These are phyloP conservation scores for Drosophila dives DNA, from an alignment of 2,888 invertebrate genomes.

Conservation along the genomic window DNA sequence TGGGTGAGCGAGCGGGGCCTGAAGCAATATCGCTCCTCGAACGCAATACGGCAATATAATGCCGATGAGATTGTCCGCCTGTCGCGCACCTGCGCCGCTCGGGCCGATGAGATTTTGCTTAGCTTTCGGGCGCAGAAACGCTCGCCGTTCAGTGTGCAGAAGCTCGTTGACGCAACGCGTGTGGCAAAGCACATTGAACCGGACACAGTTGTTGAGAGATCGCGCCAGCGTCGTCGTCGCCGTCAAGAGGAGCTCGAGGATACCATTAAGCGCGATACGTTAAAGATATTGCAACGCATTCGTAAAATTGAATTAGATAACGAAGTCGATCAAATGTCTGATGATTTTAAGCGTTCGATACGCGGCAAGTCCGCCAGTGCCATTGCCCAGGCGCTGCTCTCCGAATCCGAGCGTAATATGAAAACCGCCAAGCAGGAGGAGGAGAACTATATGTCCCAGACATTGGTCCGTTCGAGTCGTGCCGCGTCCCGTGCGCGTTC, in stretches of 20 bases:
- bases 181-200: conserved; percentile 85
- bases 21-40: conserved; percentile 88
- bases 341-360: conserved; percentile 86
- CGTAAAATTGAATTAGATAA: conserved; percentile 85
- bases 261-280: conserved; percentile 85
- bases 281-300: conserved; percentile 81
- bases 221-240: conserved; percentile 84
- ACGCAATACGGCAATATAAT: conserved; percentile 88
- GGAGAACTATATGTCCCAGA: conserved; percentile 80
- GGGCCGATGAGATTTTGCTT: conserved; percentile 88
- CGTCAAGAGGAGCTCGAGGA: conserved; percentile 87
- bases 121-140: conserved; percentile 84
- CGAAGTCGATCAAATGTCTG: conserved; percentile 85
- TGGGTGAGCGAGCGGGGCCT: conserved; percentile 90
- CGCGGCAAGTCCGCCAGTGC: conserved; percentile 91
- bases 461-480: conserved; percentile 80
- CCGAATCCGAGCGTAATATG: conserved; percentile 86
- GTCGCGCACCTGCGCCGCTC: conserved; percentile 88
- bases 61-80: conserved; percentile 88
- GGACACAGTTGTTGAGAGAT: conserved; percentile 85
- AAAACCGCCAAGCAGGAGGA: conserved; percentile 80
- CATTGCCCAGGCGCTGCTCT: conserved; percentile 88
- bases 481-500: conserved; percentile 81
- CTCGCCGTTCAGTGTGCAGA: conserved; percentile 86
- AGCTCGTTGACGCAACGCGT: conserved; percentile 86